Conservation (phyloP, 2,888 invertebrate genomes). For the Cyclophora albipunctata region DNA sequence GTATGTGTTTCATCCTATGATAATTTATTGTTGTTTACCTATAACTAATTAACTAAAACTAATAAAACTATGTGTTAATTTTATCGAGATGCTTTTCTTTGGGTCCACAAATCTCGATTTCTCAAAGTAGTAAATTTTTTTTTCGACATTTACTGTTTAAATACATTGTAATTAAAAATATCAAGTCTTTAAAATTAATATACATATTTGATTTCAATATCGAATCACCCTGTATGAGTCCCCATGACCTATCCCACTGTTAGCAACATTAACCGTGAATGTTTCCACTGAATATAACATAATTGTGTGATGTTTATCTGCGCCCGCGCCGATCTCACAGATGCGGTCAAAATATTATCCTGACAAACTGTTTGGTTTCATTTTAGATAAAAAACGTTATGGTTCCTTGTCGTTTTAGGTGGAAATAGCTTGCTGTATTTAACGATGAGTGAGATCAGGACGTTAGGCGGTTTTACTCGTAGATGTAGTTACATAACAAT, state of each 20-base stretch:
- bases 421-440: no score
- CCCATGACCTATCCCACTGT: constrained; percentile 14
- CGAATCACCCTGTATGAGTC: constrained; percentile 8
- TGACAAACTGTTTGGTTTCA: no score
- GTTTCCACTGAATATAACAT: constrained; percentile 20
- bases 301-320: constrained; percentile 23
- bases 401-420: no score
- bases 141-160: no score
- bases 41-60: not conserved
- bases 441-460: no score
- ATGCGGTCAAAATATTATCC: constrained; percentile 6
- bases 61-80: not conserved
- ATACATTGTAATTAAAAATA: no score
- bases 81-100: not conserved
- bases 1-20: not conserved
- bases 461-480: no score
- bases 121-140: not conserved
- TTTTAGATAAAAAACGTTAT: no score
- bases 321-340: constrained; percentile 2
- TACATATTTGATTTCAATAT: no score
- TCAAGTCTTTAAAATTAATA: no score
- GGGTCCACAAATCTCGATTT: not conserved
- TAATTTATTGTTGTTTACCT: not conserved
- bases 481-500: no score
- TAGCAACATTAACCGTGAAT: constrained; percentile 8